Percentiles rank a stretch among this genome's conserved stretches.
Conservation (phyloP, 2,888 invertebrate species). For the Unio pictorum region DNA sequence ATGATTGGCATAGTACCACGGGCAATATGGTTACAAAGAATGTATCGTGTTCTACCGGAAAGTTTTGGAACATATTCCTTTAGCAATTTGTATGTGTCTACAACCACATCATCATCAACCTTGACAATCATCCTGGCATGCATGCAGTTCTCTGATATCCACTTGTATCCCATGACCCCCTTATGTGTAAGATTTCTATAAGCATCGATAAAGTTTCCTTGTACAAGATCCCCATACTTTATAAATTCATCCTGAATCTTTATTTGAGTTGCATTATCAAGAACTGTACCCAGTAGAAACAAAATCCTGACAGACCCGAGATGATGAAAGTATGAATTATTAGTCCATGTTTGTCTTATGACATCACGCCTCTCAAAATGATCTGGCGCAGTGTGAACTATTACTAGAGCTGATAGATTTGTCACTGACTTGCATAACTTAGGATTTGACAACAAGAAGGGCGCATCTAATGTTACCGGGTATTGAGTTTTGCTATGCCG, state of each 20-base stretch:
- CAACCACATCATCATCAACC: slow-evolving; percentile 51
- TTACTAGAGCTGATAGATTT: too few relatives aligned
- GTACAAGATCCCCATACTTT: too few relatives aligned
- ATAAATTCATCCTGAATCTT: too few relatives aligned
- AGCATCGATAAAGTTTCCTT: slow-evolving; percentile 39
- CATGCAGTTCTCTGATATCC: slow-evolving; percentile 46
- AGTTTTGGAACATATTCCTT: slow-evolving; percentile 16
- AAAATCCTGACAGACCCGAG: background rate
- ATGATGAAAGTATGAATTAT: too few relatives aligned
- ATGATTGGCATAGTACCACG: slow-evolving; percentile 31
- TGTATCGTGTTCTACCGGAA: slow-evolving; percentile 17
- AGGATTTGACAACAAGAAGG: too few relatives aligned
- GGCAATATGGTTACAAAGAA: slow-evolving; percentile 29
- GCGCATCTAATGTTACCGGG: too few relatives aligned
- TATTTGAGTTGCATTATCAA: too few relatives aligned
- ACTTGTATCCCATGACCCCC: slow-evolving; percentile 50
- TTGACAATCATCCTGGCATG: slow-evolving; percentile 42
- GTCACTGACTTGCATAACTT: too few relatives aligned
- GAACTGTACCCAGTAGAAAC: too few relatives aligned
- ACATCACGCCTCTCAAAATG: too few relatives aligned
- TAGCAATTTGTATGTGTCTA: slow-evolving; percentile 36
- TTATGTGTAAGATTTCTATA: slow-evolving; percentile 51
- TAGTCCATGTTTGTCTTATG: too few relatives aligned
- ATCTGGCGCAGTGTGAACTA: too few relatives aligned
- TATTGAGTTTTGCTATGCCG: background rate